phyloP scores from a whole-genome alignment of 2,113 vertebrate genomes.

The Mobula hypostoma region DNA sequence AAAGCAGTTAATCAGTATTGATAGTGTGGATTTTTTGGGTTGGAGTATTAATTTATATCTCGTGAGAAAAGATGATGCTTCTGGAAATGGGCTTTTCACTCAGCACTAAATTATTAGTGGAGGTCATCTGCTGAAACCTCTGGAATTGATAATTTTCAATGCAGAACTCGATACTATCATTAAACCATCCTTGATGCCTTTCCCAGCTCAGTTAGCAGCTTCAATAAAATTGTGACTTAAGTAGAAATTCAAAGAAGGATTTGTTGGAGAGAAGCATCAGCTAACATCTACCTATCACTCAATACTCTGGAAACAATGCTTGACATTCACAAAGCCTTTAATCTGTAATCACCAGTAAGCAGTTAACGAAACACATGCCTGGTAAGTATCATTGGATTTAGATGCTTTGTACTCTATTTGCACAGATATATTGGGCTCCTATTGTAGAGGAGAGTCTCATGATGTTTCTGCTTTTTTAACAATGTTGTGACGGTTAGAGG shows the following conservation, averaged over 20 bases:
- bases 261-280: not conserved
- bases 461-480: too few species aligned
- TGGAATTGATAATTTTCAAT: not conserved
- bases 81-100: not conserved
- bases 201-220: not conserved
- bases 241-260: too few species aligned
- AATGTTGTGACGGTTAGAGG: too few species aligned
- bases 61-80: not conserved
- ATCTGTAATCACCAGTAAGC: not conserved
- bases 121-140: not conserved
- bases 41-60: not conserved
- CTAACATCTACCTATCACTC: not conserved
- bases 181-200: not conserved
- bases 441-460: too few species aligned
- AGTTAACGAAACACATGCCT: not conserved
- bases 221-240: not conserved
- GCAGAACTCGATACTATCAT: not conserved
- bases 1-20: not conserved
- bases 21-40: not conserved
- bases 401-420: not conserved
- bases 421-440: too few species aligned
- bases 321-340: not conserved
- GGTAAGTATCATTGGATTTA: not conserved
- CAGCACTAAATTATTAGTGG: not conserved
- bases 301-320: too few species aligned